A percentile compares a stretch with the other conserved stretches of the same genome.
Evolutionary conservation across 2,888 invertebrate genomes (phyloP).

Genomic region (Sesia apiformis): DNA sequence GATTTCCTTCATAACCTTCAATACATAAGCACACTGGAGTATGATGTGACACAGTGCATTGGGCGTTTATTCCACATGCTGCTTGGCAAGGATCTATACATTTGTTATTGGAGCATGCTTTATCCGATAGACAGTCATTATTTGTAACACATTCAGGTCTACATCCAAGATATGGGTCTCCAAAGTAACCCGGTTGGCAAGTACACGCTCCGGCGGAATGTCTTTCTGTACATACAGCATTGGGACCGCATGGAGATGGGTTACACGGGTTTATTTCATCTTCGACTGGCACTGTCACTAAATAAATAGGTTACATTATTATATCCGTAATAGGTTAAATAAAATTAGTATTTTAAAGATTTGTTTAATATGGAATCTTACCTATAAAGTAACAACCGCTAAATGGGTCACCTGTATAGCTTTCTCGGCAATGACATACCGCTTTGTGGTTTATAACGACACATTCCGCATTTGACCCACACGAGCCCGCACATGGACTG

Average conservation of each 20-base stretch:
- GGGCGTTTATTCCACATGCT: constrained; percentile 86
- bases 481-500: constrained; percentile 90
- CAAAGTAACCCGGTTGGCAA: constrained; percentile 87
- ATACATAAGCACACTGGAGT: constrained; percentile 87
- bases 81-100: constrained; percentile 89
- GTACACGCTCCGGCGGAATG: constrained; percentile 89
- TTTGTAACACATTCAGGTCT: constrained; percentile 90
- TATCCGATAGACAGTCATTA: constrained; percentile 83
- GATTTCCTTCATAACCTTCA: constrained; percentile 86
- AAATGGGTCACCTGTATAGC: constrained; percentile 90
- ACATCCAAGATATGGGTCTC: constrained; percentile 91
- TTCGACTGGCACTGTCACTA: constrained; percentile 76
- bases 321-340: neutral
- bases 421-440: constrained; percentile 85
- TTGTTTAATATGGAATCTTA: constrained; percentile 25
- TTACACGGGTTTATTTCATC: constrained; percentile 84
- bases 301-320: constrained; percentile 9
- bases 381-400: constrained; percentile 78
- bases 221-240: constrained; percentile 87
- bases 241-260: constrained; percentile 90
- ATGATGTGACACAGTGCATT: constrained; percentile 87
- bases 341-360: neutral
- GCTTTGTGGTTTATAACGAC: constrained; percentile 89
- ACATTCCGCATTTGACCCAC: constrained; percentile 85
- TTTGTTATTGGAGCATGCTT: constrained; percentile 88